A percentile compares a stretch with the other conserved stretches of the same genome.
phyloP scores from a whole-genome alignment of 2,797 vertebrate genomes.

The Todus mexicanus region DNA sequence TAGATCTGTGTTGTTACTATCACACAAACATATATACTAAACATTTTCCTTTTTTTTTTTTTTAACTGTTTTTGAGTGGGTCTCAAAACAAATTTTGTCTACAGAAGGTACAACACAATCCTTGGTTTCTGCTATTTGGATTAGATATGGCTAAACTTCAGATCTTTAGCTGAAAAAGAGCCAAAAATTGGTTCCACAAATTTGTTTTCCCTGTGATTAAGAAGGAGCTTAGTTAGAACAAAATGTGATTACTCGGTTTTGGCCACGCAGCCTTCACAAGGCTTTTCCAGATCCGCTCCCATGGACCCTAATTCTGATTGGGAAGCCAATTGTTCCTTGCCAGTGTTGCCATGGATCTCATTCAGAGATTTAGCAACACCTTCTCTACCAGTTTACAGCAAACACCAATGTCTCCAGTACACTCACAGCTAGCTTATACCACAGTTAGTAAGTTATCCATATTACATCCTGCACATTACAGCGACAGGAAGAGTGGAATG shows the following conservation, averaged over 20 bases:
- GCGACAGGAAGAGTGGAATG: not conserved
- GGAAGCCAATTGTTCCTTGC: constrained; percentile 67
- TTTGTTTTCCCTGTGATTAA: constrained; percentile 1
- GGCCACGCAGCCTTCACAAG: constrained; percentile 52
- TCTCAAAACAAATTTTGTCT: not conserved
- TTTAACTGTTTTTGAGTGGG: not conserved
- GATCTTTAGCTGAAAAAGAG: not conserved
- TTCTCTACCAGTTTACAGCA: constrained; percentile 44
- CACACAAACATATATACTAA: fast-evolving
- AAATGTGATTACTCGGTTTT: constrained; percentile 70
- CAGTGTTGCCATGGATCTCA: constrained; percentile 55
- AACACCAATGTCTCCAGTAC: not conserved
- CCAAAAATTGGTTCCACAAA: constrained; percentile 29
- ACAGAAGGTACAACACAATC: not conserved
- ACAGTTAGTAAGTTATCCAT: not conserved
- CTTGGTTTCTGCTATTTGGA: not conserved
- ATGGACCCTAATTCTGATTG: constrained; percentile 54
- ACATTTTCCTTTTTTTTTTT: not conserved
- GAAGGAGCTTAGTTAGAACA: constrained; percentile 64
- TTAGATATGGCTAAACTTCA: not conserved
- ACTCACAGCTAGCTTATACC: not conserved
- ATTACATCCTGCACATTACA: not conserved
- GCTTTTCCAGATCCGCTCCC: constrained; percentile 67
- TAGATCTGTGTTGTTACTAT: not conserved
- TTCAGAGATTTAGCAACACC: constrained; percentile 61